Conservation (phyloP, 2,888 invertebrate genomes). For the Caenorhabditis sinica region DNA sequence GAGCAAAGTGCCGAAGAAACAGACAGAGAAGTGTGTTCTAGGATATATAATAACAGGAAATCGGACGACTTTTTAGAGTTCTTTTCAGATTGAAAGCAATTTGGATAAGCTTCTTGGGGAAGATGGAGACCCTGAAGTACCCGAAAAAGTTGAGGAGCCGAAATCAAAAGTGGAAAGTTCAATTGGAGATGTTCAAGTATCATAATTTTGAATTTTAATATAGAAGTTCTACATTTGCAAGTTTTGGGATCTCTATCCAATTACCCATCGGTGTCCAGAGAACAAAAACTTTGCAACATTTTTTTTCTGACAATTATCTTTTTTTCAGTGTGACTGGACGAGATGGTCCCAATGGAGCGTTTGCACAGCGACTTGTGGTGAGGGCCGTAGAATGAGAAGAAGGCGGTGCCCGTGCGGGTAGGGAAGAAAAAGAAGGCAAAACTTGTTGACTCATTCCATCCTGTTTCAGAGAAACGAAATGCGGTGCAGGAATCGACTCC, state of each 20-base stretch:
- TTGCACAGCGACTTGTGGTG: conserved; percentile 74
- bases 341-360: conserved; percentile 77
- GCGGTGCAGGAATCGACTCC: conserved; percentile 67
- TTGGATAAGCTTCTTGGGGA: conserved; percentile 59
- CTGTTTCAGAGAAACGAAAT: conserved; percentile 58
- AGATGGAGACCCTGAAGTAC: conserved; percentile 21
- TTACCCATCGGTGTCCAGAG: not conserved
- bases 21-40: conserved; percentile 52
- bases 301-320: conserved; percentile 4
- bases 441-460: not conserved
- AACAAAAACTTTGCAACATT: conserved; percentile 27
- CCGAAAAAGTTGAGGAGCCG: conserved; percentile 28
- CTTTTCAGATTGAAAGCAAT: conserved; percentile 57
- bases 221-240: too few relatives aligned
- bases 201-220: not conserved
- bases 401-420: conserved; percentile 76
- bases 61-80: not conserved
- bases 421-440: not conserved
- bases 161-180: conserved; percentile 51
- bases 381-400: conserved; percentile 70
- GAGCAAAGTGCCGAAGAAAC: conserved; percentile 59
- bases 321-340: conserved; percentile 74
- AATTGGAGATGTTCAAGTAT: conserved; percentile 42
- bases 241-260: too few relatives aligned
- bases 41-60: not conserved